phyloP scores from a whole-genome alignment of 2,113 vertebrate species.

The Lamprotornis superbus region DNA sequence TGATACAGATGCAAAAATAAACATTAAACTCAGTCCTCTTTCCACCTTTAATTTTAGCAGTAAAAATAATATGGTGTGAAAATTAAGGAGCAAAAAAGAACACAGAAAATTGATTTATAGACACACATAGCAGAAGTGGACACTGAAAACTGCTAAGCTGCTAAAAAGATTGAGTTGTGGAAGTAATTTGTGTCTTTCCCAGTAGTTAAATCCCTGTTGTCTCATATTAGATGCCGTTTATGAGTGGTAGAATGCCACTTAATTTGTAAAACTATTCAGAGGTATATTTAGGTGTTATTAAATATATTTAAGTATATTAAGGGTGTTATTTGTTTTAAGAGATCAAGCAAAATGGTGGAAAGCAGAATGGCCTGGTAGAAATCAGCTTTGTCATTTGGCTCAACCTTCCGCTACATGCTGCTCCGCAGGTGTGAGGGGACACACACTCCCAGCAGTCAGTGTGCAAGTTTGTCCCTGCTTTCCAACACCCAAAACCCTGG shows the following conservation, averaged over 20 bases:
- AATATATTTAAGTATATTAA: no score
- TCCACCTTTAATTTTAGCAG: not conserved
- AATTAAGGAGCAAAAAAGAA: not conserved
- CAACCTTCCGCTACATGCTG: not conserved
- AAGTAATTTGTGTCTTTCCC: not conserved
- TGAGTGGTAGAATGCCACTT: not conserved
- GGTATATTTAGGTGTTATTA: not conserved
- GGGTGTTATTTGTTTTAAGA: not conserved
- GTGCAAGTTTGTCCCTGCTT: accelerated
- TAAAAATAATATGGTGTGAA: not conserved
- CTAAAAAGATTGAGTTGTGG: not conserved
- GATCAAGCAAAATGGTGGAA: not conserved
- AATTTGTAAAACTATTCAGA: not conserved
- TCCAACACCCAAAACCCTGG: accelerated
- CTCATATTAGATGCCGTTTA: not conserved
- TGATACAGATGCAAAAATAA: not conserved
- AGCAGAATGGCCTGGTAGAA: accelerated
- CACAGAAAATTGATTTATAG: not conserved
- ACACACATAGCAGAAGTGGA: accelerated
- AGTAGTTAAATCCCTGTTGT: not conserved
- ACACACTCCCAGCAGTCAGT: accelerated
- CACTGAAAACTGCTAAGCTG: not conserved
- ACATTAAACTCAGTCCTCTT: not conserved
- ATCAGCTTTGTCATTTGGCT: not conserved
- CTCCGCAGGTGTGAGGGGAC: accelerated